These are phyloP conservation scores for Pristionchus maxplancki DNA, from an alignment of 2,888 invertebrate species.

Conservation along the genomic window DNA sequence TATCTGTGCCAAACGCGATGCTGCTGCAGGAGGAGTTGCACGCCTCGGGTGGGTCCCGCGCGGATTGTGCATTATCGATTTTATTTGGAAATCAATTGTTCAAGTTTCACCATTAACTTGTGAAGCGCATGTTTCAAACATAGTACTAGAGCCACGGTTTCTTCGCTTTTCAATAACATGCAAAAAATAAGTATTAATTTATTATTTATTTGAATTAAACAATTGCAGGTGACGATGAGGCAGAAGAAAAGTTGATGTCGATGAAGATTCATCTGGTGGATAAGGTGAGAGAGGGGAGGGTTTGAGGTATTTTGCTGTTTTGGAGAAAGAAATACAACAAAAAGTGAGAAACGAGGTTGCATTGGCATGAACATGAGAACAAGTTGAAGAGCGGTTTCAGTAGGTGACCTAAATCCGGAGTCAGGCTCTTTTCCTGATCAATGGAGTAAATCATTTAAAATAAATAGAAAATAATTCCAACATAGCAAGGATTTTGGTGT, in stretches of 20 bases:
- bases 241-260: slow-evolving; percentile 49
- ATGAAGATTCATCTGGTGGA: slow-evolving; percentile 46
- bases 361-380: too few species aligned
- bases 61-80: not conserved
- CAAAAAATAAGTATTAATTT: not conserved
- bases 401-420: too few species aligned
- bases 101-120: not conserved
- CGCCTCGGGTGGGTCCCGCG: not conserved
- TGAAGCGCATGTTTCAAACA: not conserved
- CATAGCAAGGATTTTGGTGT: not conserved
- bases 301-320: too few species aligned
- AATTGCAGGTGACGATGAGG: slow-evolving; percentile 46
- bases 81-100: not conserved
- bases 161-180: too few species aligned
- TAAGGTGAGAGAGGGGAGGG: too few species aligned
- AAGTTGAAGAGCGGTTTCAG: too few species aligned
- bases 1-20: slow-evolving; percentile 50
- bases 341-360: too few species aligned
- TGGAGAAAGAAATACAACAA: too few species aligned
- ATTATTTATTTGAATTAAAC: not conserved
- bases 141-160: not conserved
- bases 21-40: slow-evolving; percentile 44
- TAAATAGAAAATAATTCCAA: too few species aligned
- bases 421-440: too few species aligned
- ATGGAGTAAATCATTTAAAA: too few species aligned